phyloP scores from a whole-genome alignment of 2,797 vertebrate genomes.

The Alauda arvensis region DNA sequence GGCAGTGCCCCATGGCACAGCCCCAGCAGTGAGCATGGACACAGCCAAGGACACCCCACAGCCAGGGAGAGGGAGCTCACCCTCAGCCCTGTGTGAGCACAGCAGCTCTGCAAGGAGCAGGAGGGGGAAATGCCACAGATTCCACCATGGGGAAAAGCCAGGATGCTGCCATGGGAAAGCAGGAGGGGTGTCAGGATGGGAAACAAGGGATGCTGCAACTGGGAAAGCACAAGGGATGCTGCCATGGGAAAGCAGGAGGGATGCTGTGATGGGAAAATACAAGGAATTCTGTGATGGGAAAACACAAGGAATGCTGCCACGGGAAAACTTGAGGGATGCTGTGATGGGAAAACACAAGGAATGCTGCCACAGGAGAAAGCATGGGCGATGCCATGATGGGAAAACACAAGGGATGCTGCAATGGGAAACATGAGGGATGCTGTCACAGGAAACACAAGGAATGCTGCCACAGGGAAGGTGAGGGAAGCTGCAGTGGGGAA shows the following conservation, averaged over 20 bases:
- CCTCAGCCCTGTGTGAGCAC: background rate
- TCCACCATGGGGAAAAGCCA: background rate
- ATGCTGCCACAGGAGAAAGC: background rate
- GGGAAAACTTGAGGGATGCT: background rate
- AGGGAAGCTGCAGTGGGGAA: background rate
- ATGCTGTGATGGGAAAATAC: background rate
- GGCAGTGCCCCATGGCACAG: rapidly evolving
- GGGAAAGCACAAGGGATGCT: background rate
- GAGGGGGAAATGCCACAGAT: background rate
- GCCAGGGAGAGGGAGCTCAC: background rate
- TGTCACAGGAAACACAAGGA: background rate
- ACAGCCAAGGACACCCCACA: background rate
- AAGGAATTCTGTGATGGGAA: background rate
- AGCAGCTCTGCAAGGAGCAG: background rate
- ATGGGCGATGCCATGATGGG: background rate
- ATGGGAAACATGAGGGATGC: background rate
- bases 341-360: background rate
- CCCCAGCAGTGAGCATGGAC: rapidly evolving
- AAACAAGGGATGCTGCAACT: background rate
- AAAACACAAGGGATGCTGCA: background rate
- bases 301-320: background rate
- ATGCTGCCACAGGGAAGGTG: background rate
- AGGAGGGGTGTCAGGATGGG: background rate
- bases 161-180: background rate
- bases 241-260: background rate